A percentile compares a stretch with the other conserved stretches of the same genome.
These are phyloP conservation scores for Thomomys bottae DNA, from an alignment of 2,113 vertebrate genomes.

Conservation along the genomic window DNA sequence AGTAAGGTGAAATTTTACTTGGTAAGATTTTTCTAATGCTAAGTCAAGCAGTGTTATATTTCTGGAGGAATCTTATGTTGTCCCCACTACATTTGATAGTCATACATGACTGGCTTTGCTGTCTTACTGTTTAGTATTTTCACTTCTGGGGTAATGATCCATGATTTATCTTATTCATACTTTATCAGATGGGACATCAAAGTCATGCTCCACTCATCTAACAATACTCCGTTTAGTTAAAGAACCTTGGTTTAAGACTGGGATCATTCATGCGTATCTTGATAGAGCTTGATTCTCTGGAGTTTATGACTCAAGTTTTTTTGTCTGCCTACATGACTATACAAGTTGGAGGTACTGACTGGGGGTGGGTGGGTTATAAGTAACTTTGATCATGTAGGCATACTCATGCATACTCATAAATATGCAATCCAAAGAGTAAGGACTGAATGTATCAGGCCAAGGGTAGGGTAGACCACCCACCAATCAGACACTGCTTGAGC, in stretches of 20 bases:
- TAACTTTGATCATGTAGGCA: neutral
- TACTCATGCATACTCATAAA: neutral
- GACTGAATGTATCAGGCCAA: neutral
- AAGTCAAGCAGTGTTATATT: neutral
- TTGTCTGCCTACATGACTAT: neutral
- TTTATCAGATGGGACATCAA: neutral
- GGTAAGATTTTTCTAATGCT: constrained; percentile 4
- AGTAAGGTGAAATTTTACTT: neutral
- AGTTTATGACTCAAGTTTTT: neutral
- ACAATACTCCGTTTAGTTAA: neutral
- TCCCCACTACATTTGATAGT: neutral
- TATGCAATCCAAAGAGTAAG: neutral
- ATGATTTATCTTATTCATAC: neutral
- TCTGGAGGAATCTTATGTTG: neutral
- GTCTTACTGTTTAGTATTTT: neutral
- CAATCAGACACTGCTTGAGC: neutral
- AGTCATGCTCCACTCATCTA: neutral
- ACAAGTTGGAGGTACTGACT: neutral
- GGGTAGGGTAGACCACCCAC: neutral
- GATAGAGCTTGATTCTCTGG: neutral
- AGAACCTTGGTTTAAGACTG: neutral
- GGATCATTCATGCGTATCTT: neutral
- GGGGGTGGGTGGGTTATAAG: neutral
- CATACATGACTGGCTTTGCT: neutral
- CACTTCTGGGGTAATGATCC: neutral